These are phyloP conservation scores for Epinephelus coioides DNA, from an alignment of 2,797 vertebrate genomes.

Conservation along the genomic window DNA sequence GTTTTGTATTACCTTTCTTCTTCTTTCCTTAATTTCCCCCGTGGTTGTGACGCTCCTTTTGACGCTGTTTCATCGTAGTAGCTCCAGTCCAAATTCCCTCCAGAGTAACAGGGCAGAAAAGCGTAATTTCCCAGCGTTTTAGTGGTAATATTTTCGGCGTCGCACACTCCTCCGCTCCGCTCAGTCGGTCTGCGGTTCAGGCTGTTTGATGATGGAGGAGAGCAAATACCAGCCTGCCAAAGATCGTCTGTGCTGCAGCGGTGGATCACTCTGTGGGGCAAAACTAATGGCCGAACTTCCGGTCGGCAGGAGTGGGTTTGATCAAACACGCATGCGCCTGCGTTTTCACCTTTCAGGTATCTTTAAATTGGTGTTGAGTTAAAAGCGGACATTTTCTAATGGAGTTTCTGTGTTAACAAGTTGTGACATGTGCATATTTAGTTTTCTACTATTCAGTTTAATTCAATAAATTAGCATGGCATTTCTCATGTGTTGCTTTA, in stretches of 20 bases:
- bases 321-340: background rate
- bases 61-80: slow-evolving; percentile 23
- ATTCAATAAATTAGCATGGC: too few relatives aligned
- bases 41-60: background rate
- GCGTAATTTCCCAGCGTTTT: slow-evolving; percentile 22
- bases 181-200: slow-evolving; percentile 29
- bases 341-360: slow-evolving; percentile 4
- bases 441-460: too few relatives aligned
- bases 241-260: background rate
- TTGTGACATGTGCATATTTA: too few relatives aligned
- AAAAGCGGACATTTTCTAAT: background rate
- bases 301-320: background rate
- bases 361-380: background rate
- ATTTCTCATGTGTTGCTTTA: too few relatives aligned
- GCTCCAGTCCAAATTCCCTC: background rate
- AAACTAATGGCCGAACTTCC: background rate
- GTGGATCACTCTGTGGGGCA: background rate
- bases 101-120: fast-evolving
- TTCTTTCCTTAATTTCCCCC: background rate
- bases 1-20: slow-evolving; percentile 54
- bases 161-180: background rate
- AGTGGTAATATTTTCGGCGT: background rate
- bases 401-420: too few relatives aligned
- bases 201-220: slow-evolving; percentile 36
- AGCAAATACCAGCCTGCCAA: slow-evolving; percentile 30